phyloP scores from a whole-genome alignment of 2,113 vertebrate species.

The Fregetta grallaria region DNA sequence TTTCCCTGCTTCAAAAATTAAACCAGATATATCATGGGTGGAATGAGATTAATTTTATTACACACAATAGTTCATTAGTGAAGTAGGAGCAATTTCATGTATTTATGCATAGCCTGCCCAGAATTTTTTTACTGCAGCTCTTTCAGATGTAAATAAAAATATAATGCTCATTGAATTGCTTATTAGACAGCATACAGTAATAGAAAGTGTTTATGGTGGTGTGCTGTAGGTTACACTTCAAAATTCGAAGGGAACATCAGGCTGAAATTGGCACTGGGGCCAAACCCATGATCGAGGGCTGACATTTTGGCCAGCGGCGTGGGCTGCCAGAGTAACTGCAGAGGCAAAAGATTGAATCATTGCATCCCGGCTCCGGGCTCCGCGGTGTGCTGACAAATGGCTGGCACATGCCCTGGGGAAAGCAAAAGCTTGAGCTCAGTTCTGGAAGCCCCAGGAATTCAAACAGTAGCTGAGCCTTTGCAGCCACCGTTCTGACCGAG shows the following conservation, averaged over 20 bases:
- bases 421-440: not conserved
- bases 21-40: constrained; percentile 45
- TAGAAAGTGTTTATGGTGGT: not conserved
- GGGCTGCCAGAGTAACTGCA: not conserved
- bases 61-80: constrained; percentile 69
- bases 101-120: constrained; percentile 57
- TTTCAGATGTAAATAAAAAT: constrained; percentile 67
- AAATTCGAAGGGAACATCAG: not conserved
- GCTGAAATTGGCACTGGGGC: not conserved
- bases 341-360: not conserved
- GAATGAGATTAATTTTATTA: constrained; percentile 70
- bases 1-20: constrained; percentile 48
- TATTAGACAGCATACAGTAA: constrained; percentile 29
- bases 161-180: constrained; percentile 58
- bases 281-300: not conserved
- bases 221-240: not conserved
- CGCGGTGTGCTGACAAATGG: fast-evolving
- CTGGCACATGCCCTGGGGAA: too few relatives aligned
- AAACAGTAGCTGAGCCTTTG: not conserved
- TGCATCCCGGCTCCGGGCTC: fast-evolving
- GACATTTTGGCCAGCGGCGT: not conserved
- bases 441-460: not conserved
- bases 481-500: fast-evolving
- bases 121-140: constrained; percentile 62
- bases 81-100: constrained; percentile 51